Percentiles rank a stretch among this genome's conserved stretches.
Evolutionary conservation across 2,888 invertebrate species (phyloP).

Genomic region (Gortyna flavago): DNA sequence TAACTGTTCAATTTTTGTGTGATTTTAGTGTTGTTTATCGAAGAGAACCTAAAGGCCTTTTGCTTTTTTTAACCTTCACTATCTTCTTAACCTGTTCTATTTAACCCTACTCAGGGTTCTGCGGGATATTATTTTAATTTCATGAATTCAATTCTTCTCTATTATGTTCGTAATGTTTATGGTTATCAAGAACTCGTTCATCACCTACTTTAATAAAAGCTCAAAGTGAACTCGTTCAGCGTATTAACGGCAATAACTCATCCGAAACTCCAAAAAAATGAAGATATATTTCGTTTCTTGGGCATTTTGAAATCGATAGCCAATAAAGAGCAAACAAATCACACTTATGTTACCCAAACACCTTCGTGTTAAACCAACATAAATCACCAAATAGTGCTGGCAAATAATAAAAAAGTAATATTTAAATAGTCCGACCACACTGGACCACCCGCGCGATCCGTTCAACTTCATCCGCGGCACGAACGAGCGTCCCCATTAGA

Average conservation of each 20-base stretch:
- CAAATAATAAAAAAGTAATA: conserved; percentile 87
- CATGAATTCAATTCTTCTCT: neutral
- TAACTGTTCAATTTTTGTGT: neutral
- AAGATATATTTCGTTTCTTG: conserved; percentile 68
- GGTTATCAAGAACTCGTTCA: conserved; percentile 25
- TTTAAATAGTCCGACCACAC: conserved; percentile 84
- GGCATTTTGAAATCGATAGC: conserved; percentile 79
- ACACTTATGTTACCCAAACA: conserved; percentile 84
- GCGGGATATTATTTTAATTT: neutral
- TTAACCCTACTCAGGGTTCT: neutral
- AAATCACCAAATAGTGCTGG: conserved; percentile 84
- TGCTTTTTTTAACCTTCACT: neutral
- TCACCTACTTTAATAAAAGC: conserved; percentile 11
- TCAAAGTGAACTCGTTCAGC: conserved; percentile 20
- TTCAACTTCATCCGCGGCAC: conserved; percentile 78
- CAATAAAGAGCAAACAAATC: conserved; percentile 85
- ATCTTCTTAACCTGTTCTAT: neutral
- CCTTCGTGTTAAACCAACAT: conserved; percentile 87
- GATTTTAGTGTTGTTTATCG: neutral
- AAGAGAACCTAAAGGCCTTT: neutral
- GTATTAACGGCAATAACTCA: conserved; percentile 50
- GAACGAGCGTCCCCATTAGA: conserved; percentile 86
- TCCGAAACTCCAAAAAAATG: conserved; percentile 58
- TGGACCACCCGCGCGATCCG: conserved; percentile 87
- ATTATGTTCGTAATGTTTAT: neutral